Evolutionary conservation across 2,113 vertebrate genomes (phyloP).

Genomic region (Nettapus auritus): DNA sequence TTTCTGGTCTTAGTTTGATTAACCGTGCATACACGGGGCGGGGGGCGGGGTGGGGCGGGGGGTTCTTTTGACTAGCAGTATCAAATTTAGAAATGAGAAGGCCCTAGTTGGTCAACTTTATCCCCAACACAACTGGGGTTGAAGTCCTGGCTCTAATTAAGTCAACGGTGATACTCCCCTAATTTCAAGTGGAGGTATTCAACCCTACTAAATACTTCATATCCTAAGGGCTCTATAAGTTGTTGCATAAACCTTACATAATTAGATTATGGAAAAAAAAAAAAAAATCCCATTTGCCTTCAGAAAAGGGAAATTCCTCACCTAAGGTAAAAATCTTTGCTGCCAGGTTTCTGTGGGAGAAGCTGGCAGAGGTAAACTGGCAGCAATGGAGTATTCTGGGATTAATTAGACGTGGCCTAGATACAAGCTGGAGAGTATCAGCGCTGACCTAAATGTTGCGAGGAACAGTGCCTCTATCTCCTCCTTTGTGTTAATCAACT

Average conservation of each 20-base stretch:
- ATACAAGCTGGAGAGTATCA: neutral
- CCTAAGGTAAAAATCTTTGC: neutral
- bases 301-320: constrained; percentile 24
- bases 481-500: neutral
- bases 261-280: neutral
- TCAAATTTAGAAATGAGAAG: neutral
- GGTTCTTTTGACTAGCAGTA: neutral
- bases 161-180: neutral
- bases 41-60: no score
- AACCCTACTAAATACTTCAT: neutral
- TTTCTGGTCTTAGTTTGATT: neutral
- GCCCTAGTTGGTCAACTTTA: neutral
- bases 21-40: no score
- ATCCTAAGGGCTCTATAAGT: neutral
- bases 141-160: constrained; percentile 2
- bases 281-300: neutral
- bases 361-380: constrained; percentile 10
- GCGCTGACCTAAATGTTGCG: neutral
- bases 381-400: constrained; percentile 4
- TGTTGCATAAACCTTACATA: neutral
- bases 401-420: constrained; percentile 22
- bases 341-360: neutral
- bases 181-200: neutral
- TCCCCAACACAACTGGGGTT: neutral
- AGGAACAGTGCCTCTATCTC: neutral